Evolutionary conservation across 2,113 vertebrate genomes (phyloP).

Genomic region (Channa argus): DNA sequence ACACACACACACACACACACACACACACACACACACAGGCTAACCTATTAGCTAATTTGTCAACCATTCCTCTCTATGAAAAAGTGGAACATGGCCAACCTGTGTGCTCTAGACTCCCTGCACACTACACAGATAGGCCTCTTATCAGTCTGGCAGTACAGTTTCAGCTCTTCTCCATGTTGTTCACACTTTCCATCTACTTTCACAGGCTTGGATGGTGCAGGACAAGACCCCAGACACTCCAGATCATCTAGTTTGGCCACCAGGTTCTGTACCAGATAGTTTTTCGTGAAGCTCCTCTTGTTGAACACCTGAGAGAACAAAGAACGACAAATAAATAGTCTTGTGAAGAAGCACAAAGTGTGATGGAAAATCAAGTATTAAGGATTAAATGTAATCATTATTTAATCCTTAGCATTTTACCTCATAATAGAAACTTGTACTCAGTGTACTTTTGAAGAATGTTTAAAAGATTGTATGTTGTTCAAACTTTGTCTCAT

Average conservation of each 20-base stretch:
- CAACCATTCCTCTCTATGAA: too few species aligned
- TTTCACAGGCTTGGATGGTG: conserved; percentile 68
- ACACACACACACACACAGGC: too few species aligned
- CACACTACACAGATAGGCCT: conserved; percentile 85
- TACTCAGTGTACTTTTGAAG: too few species aligned
- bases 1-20: neutral
- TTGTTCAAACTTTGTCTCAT: too few species aligned
- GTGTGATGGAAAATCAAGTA: too few species aligned
- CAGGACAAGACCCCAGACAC: conserved; percentile 65
- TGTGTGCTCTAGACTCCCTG: conserved; percentile 83
- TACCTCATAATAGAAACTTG: too few species aligned
- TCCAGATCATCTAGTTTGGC: conserved; percentile 82
- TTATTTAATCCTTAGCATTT: too few species aligned
- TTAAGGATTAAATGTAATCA: too few species aligned
- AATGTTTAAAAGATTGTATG: too few species aligned
- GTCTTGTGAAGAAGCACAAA: neutral
- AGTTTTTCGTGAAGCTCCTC: conserved; percentile 85
- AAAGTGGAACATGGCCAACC: conserved; percentile 57
- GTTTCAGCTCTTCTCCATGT: conserved; percentile 83
- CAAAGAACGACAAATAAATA: neutral
- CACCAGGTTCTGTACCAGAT: conserved; percentile 84
- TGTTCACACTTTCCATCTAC: conserved; percentile 78
- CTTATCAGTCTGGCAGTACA: conserved; percentile 83
- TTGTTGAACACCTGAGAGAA: conserved; percentile 80
- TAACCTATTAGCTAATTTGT: neutral